These are phyloP conservation scores for Taurulus bubalis DNA, from an alignment of 2,113 vertebrate species.

Conservation along the genomic window DNA sequence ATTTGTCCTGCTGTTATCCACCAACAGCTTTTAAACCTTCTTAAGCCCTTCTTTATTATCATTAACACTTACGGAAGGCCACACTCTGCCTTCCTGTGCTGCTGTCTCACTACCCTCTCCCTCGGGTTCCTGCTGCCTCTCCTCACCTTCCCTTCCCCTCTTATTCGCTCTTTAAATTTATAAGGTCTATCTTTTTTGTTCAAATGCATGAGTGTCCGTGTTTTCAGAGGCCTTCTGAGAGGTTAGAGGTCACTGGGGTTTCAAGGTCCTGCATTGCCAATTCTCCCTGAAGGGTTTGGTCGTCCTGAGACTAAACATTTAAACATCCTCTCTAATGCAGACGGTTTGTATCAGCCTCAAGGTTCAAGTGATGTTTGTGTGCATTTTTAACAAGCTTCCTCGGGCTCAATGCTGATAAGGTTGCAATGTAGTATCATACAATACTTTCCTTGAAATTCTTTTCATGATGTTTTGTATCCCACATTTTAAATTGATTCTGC, in stretches of 20 bases:
- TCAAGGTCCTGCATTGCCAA: conserved; percentile 37
- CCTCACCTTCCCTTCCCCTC: conserved; percentile 26
- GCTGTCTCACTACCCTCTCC: conserved; percentile 22
- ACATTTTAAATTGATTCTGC: conserved; percentile 19
- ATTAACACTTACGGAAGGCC: conserved; percentile 75
- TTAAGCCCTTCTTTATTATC: conserved; percentile 80
- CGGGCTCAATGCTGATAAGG: conserved; percentile 6
- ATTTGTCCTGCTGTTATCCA: conserved; percentile 80
- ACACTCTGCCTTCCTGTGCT: conserved; percentile 67
- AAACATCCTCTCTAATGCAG: conserved; percentile 73
- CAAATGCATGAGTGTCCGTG: conserved; percentile 40
- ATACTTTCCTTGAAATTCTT: conserved; percentile 2
- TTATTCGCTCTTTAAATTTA: conserved; percentile 31
- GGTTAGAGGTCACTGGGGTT: conserved; percentile 68
- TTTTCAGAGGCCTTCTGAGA: conserved; percentile 68
- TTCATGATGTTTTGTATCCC: conserved; percentile 3
- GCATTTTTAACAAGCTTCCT: conserved; percentile 27
- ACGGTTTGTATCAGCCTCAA: conserved; percentile 42
- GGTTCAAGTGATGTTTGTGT: conserved; percentile 44
- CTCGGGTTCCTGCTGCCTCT: conserved; percentile 32
- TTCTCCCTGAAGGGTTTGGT: conserved; percentile 61
- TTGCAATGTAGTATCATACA: conserved; percentile 6
- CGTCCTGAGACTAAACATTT: conserved; percentile 62
- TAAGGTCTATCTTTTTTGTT: conserved; percentile 43
- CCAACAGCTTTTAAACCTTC: conserved; percentile 70